Evolutionary conservation across 2,797 vertebrate genomes (phyloP).

Genomic region (Ara ararauna): DNA sequence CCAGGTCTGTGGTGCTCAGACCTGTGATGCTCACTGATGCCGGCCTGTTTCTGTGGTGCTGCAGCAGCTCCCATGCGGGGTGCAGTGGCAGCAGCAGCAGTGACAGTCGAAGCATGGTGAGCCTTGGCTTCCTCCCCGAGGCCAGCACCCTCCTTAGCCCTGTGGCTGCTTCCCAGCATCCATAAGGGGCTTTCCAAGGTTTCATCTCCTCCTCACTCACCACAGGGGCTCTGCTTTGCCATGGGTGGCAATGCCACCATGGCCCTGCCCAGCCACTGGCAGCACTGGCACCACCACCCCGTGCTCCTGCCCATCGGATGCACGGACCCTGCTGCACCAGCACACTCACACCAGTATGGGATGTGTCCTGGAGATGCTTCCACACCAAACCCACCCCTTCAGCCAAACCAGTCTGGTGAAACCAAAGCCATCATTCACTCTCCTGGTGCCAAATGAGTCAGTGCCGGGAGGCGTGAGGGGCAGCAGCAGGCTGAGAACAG

Average conservation of each 20-base stretch:
- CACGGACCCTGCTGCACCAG: neutral
- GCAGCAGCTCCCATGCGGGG: neutral
- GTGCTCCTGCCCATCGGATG: neutral
- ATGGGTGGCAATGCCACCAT: neutral
- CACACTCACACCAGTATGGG: neutral
- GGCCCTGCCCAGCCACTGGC: neutral
- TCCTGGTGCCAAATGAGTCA: neutral
- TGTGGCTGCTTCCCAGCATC: neutral
- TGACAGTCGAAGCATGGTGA: rapidly evolving
- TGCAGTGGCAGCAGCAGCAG: neutral
- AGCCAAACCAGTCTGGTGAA: neutral
- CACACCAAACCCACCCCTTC: neutral
- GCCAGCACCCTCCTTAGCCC: neutral
- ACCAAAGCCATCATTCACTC: no score
- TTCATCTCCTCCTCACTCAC: neutral
- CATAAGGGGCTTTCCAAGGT: neutral
- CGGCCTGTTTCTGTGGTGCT: rapidly evolving
- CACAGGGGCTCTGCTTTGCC: neutral
- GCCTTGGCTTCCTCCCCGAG: rapidly evolving
- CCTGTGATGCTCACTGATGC: rapidly evolving
- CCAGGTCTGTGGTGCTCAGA: neutral
- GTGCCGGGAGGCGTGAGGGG: neutral
- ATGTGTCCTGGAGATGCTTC: neutral
- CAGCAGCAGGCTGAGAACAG: neutral
- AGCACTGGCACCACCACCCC: neutral